These are phyloP conservation scores for Lordiphosa mommai DNA, from an alignment of 1,140 invertebrate genomes.

Conservation along the genomic window DNA sequence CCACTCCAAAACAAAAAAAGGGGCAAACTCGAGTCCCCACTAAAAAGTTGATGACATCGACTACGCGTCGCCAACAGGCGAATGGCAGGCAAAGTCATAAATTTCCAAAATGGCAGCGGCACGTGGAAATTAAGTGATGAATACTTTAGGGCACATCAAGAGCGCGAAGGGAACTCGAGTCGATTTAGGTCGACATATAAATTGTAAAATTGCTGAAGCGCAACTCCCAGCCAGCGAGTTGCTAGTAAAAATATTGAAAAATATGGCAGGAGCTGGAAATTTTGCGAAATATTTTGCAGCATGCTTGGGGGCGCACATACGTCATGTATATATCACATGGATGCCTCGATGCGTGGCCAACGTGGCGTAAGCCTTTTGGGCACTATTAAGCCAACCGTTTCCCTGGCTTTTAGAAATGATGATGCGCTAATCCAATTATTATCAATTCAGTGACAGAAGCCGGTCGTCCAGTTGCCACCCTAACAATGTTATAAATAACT, in stretches of 20 bases:
- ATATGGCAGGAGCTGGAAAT: conserved; percentile 56
- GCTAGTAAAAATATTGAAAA: conserved; percentile 58
- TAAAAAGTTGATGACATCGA: conserved; percentile 28
- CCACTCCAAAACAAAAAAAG: not conserved
- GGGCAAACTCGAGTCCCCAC: not conserved
- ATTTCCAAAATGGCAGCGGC: conserved; percentile 71
- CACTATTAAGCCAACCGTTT: conserved; percentile 45
- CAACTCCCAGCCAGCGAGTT: conserved; percentile 27
- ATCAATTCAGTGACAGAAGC: conserved; percentile 72
- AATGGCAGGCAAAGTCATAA: conserved; percentile 50
- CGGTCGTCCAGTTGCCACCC: conserved; percentile 6
- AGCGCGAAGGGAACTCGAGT: conserved; percentile 18
- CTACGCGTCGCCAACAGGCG: not conserved
- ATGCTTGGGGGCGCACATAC: conserved; percentile 1
- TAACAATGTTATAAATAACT: conserved; percentile 62
- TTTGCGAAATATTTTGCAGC: conserved; percentile 56
- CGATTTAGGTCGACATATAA: conserved; percentile 71
- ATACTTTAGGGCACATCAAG: conserved; percentile 62
- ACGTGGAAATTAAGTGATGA: conserved; percentile 77
- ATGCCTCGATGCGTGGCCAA: conserved; percentile 56
- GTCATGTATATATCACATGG: conserved; percentile 33
- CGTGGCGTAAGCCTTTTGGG: conserved; percentile 64
- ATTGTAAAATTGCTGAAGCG: conserved; percentile 67
- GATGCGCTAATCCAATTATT: conserved; percentile 78
- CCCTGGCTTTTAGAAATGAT: conserved; percentile 21